Conservation (phyloP, 2,888 invertebrate species). For the Mythimna vitellina region DNA sequence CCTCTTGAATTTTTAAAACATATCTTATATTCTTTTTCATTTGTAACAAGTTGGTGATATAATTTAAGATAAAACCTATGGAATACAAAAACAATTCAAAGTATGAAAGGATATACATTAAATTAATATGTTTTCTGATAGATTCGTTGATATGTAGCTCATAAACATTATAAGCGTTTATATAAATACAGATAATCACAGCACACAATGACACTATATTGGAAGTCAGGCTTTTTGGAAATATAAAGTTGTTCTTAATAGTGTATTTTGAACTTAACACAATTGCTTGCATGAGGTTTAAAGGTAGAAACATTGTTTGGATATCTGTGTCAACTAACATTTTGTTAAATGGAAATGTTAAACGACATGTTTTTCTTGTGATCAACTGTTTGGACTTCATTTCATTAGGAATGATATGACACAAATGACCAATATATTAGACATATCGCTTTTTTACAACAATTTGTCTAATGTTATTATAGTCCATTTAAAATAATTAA, state of each 20-base stretch:
- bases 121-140: not conserved
- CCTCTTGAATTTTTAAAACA: constrained; percentile 23
- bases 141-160: not conserved
- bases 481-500: too few relatives aligned
- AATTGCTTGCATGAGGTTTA: constrained; percentile 7
- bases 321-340: constrained; percentile 10
- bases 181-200: not conserved
- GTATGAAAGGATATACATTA: constrained; percentile 3
- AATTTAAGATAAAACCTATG: constrained; percentile 22
- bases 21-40: constrained; percentile 12
- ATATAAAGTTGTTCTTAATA: constrained; percentile 9
- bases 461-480: too few relatives aligned
- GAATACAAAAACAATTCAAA: constrained; percentile 6
- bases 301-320: constrained; percentile 22
- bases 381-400: not conserved
- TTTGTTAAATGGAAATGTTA: not conserved
- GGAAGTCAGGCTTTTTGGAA: not conserved
- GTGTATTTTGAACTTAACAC: constrained; percentile 9
- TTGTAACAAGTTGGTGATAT: not conserved
- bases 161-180: not conserved
- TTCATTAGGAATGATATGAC: not conserved
- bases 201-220: not conserved
- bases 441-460: too few relatives aligned
- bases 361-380: not conserved
- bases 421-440: not conserved